A percentile compares a stretch with the other conserved stretches of the same genome.
These are phyloP conservation scores for Clarias fuscus DNA, from an alignment of 2,797 vertebrate species.

Conservation along the genomic window DNA sequence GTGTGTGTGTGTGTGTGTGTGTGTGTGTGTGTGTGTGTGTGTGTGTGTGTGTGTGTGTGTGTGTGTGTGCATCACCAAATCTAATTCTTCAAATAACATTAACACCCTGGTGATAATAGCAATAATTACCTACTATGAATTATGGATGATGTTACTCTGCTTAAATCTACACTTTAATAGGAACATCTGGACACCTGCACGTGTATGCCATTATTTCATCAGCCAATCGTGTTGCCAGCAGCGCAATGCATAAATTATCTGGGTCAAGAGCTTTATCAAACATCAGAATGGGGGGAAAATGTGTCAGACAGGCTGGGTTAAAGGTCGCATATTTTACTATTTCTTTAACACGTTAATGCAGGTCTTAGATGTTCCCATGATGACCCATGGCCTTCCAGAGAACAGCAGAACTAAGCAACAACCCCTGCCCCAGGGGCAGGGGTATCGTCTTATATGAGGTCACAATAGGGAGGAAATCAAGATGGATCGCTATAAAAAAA, in stretches of 20 bases:
- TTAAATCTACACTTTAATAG: neutral
- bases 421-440: too few relatives aligned
- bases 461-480: too few relatives aligned
- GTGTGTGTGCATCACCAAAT: neutral
- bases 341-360: too few relatives aligned
- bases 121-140: conserved; percentile 34
- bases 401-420: too few relatives aligned
- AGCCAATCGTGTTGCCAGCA: neutral
- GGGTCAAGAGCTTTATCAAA: neutral
- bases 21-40: neutral
- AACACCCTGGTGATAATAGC: conserved; percentile 31
- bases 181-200: neutral
- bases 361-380: too few relatives aligned
- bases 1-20: neutral
- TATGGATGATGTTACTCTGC: conserved; percentile 18
- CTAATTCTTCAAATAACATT: conserved; percentile 4
- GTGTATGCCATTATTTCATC: neutral
- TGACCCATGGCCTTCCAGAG: too few relatives aligned
- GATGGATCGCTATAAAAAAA: too few relatives aligned
- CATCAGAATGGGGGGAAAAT: neutral
- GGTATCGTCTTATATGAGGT: too few relatives aligned
- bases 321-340: too few relatives aligned
- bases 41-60: neutral
- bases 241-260: neutral
- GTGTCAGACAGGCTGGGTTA: neutral